A percentile compares a stretch with the other conserved stretches of the same genome.
phyloP scores from a whole-genome alignment of 1,140 invertebrate genomes.

The Harpegnathos saltator region DNA sequence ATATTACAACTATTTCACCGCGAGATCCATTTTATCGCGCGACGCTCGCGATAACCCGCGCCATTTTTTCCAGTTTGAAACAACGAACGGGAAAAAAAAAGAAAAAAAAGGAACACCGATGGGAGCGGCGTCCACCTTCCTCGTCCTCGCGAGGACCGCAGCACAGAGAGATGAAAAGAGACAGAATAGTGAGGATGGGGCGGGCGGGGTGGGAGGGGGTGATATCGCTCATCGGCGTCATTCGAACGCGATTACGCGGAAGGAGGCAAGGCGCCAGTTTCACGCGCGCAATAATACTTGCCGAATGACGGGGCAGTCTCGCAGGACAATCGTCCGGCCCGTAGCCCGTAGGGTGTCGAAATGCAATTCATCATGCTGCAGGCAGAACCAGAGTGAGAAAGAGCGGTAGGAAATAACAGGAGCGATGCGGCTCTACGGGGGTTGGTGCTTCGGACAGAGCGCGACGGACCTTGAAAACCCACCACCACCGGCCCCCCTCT shows the following conservation, averaged over 20 bases:
- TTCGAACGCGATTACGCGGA: conserved; percentile 40
- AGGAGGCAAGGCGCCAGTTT: conserved; percentile 54
- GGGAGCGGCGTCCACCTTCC: conserved; percentile 23
- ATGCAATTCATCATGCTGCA: conserved; percentile 81
- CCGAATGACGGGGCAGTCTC: conserved; percentile 77
- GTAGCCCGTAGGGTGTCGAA: conserved; percentile 77
- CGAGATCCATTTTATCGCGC: conserved; percentile 14
- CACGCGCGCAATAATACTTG: conserved; percentile 69
- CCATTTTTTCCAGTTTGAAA: background rate
- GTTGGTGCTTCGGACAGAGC: conserved; percentile 32
- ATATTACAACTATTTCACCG: background rate
- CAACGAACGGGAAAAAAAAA: too few relatives aligned
- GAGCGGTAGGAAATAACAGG: conserved; percentile 61
- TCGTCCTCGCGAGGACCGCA: background rate
- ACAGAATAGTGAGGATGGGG: too few relatives aligned
- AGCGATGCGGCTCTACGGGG: conserved; percentile 42
- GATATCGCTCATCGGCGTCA: conserved; percentile 50
- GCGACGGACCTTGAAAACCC: conserved; percentile 30
- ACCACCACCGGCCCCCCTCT: too few relatives aligned
- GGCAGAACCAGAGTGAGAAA: conserved; percentile 19
- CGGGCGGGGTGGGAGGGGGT: too few relatives aligned
- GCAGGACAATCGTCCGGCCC: conserved; percentile 69
- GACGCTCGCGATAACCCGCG: background rate
- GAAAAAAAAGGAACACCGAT: conserved; percentile 38
- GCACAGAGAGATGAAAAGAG: background rate